Base-by-base conservation (phyloP, 1,140 invertebrate species). In the Anoplophora glabripennis region DNA sequence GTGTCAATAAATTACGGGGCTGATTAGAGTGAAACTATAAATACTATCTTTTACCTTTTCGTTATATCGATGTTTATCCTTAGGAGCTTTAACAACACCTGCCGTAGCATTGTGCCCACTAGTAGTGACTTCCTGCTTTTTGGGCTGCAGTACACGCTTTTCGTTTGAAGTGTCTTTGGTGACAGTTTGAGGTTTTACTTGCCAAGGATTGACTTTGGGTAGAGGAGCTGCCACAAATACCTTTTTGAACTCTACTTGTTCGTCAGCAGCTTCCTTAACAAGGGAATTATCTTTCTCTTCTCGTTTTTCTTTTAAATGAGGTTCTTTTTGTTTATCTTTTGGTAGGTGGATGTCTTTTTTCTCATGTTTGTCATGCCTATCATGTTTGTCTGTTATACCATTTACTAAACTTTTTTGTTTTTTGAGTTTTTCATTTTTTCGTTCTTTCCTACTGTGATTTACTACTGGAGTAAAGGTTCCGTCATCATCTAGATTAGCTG, bases 181-280 rank as follows among this genome's bases (percentile, higher is more conserved):
- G 60, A 47, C 48, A 34, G 48, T 37, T 45, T 34, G 45, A 35
- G 69, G 65, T 42, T 78, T 78, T 36, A 80, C 76, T 77, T 82
- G 80, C 82, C 82, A 84, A 49, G 80, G 79, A 71, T 84, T 84
- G 47, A 81, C 79, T 75, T 83, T 82, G 1, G 82, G 82, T 57
- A 83, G 76, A 8, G 81, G 82, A 18, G 82, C 82, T 65, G 80
- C 81, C 5, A 84, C 81, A 71, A 83, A 84, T 17, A 78, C 75
- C 70, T 81, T 82, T 70, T 80, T 82, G 0, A 75, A 75, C 56
- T 79, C 70, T 35, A 46, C 53, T 51, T 58, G 46, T 15, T 65
- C 58, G 34, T 71, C 67, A 18, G 65, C 76, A 2, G 67, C 55
- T 51, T 67, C 45, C 42, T 46, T 57, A 38, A 75, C 75, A 4